Percentiles rank a stretch among this genome's conserved stretches.
Conservation (phyloP, 2,888 invertebrate species). For the Dasysyrphus tricinctus region DNA sequence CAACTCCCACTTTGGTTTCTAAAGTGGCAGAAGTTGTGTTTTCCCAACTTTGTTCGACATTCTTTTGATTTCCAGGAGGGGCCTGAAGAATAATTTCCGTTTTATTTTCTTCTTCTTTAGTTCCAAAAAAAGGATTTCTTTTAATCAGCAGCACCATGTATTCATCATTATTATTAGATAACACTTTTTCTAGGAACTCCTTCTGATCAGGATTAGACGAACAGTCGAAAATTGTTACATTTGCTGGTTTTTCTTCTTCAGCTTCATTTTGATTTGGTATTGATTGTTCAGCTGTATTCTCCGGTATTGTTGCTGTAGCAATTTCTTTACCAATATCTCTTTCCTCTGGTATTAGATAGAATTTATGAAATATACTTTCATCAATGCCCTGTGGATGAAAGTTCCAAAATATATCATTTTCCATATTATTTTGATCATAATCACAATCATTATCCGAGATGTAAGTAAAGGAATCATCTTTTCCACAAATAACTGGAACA, state of each 20-base stretch:
- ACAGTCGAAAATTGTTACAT: slow-evolving; percentile 21
- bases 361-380: slow-evolving; percentile 20
- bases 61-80: background rate
- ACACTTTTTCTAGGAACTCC: background rate
- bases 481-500: background rate
- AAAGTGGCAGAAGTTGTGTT: background rate
- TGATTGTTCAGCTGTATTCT: background rate
- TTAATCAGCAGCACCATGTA: slow-evolving; percentile 48
- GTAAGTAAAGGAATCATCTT: background rate
- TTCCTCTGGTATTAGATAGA: slow-evolving; percentile 7
- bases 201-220: background rate
- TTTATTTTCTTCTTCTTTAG: background rate
- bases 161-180: slow-evolving; percentile 12
- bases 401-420: slow-evolving; percentile 3
- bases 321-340: background rate
- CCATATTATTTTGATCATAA: background rate
- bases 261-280: background rate
- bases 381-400: background rate
- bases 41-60: background rate
- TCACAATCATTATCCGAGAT: background rate
- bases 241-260: background rate
- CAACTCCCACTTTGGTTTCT: background rate
- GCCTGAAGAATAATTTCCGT: background rate
- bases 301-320: background rate
- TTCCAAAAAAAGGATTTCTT: slow-evolving; percentile 10